Base-by-base conservation (phyloP, 2,797 vertebrate species). In the Lagocephalus sceleratus region DNA sequence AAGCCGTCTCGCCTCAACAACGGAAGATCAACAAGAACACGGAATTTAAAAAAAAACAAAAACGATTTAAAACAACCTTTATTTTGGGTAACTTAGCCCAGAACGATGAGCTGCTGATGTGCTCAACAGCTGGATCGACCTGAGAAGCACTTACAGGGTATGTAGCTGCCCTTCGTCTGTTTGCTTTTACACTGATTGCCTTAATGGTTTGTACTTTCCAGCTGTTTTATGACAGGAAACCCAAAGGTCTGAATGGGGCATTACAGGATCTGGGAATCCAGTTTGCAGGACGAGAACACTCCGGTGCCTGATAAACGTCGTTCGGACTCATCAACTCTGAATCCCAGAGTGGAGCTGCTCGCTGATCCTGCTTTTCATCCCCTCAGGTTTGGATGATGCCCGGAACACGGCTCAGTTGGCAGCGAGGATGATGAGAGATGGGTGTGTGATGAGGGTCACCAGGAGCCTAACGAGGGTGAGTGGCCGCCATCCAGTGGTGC, bases 41-140 rank as follows among this genome's bases (percentile, higher is more conserved):
- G n/a, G n/a, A n/a, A n/a, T n/a, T n/a, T n/a, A n/a, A n/a, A n/a
- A n/a, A n/a, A n/a, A n/a, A n/a, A n/a, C n/a, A n/a, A n/a, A n/a
- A n/a, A n/a, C n/a, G n/a, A n/a, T n/a, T n/a, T n/a, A n/a, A n/a
- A n/a, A n/a, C n/a, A n/a, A n/a, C n/a, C n/a, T n/a, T n/a, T n/a
- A n/a, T n/a, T n/a, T n/a, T n/a, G n/a, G n/a, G n/a, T n/a, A n/a
- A n/a, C n/a, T n/a, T n/a, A n/a, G n/a, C n/a, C n/a, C 96, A 98
- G 81, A 89, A 98, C 52, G 71, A 79, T 64, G 96, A 95, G 82
- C 94, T n/a, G n/a, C 94, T 2, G 75, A 89, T 35, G 87, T 91
- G 29, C 89, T 99, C 42, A 96, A 93, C 76, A 93, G 90, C 73
- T 98, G 96, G 96, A 96, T 97, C 51, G 96, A 99, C 73, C 91